phyloP scores from a whole-genome alignment of 2,797 vertebrate genomes.

The Artibeus jamaicensis region DNA sequence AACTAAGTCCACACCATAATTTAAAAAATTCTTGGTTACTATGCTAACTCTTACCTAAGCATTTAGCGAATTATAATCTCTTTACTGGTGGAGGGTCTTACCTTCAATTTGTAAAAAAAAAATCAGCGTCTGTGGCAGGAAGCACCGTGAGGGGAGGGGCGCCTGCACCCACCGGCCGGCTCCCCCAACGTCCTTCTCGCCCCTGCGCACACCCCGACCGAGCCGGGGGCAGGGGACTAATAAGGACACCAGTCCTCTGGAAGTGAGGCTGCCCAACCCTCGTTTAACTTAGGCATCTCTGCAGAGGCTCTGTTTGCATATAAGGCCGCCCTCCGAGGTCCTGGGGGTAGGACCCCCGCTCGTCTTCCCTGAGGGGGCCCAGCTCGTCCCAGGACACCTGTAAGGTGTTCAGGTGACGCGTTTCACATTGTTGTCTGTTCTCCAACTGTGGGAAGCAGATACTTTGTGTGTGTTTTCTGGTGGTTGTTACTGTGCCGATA shows the following conservation, averaged over 20 bases:
- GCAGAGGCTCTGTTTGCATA: background rate
- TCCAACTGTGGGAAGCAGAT: rapidly evolving
- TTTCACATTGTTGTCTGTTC: background rate
- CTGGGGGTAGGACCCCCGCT: background rate
- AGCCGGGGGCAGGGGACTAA: no score
- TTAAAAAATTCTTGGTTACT: no score
- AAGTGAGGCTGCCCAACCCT: background rate
- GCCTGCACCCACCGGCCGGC: no score
- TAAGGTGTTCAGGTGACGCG: rapidly evolving
- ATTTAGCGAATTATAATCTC: no score
- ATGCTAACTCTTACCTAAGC: no score
- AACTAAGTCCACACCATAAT: no score
- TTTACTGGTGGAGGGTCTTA: no score
- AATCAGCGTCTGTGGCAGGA: no score
- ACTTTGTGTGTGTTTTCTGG: background rate
- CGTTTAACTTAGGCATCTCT: background rate
- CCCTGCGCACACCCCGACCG: no score
- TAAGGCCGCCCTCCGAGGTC: background rate
- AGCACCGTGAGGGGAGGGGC: no score
- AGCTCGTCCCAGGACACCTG: background rate
- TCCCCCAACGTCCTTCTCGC: no score
- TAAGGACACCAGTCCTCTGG: background rate
- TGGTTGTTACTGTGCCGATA: background rate
- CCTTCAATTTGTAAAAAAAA: no score
- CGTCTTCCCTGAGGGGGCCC: background rate